Conservation (phyloP, 1,140 invertebrate genomes). For the Caenorhabditis latens region DNA sequence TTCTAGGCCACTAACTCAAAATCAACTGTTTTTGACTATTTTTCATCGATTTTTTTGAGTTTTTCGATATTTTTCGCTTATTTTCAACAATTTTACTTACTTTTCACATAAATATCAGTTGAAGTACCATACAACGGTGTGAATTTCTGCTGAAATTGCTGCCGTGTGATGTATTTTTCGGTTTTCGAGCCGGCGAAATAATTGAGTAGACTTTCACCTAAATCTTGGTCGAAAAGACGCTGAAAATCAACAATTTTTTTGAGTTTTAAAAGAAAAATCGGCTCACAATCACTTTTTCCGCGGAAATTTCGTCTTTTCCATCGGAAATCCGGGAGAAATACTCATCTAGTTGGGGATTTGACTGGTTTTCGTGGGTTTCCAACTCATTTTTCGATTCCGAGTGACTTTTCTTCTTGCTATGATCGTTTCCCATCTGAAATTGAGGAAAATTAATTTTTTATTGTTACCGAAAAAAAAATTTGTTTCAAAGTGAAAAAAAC, state of each 20-base stretch:
- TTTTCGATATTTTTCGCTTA: not conserved
- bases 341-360: not conserved
- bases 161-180: not conserved
- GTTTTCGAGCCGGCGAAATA: not conserved
- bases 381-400: not conserved
- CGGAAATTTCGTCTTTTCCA: conserved; percentile 28
- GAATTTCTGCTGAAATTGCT: not conserved
- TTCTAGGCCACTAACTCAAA: no score
- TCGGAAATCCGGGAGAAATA: conserved; percentile 22
- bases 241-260: not conserved
- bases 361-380: not conserved
- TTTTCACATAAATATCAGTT: conserved; percentile 55
- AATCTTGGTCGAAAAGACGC: not conserved
- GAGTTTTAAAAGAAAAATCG: not conserved
- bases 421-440: conserved; percentile 52
- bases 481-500: not conserved
- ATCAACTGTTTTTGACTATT: not conserved
- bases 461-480: not conserved
- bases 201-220: conserved; percentile 7
- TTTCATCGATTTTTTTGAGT: not conserved
- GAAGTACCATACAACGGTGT: conserved; percentile 36
- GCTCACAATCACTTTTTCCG: not conserved
- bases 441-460: not conserved
- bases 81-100: not conserved
- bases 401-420: not conserved